Base-by-base conservation (phyloP, 2,113 vertebrate species). In the Dicerorhinus sumatrensis region DNA sequence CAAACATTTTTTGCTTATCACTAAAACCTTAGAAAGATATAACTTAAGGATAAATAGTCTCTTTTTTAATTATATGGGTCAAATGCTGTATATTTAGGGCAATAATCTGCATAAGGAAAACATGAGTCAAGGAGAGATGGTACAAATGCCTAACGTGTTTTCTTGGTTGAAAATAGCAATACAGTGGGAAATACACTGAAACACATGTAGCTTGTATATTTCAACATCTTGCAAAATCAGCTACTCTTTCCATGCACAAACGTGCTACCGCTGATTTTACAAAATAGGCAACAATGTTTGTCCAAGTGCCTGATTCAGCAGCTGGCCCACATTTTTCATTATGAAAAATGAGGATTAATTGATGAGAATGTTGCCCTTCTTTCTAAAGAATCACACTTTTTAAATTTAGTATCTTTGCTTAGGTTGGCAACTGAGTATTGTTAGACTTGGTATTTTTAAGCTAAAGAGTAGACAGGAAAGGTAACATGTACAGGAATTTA, bases 161-260 rank as follows among this genome's bases (percentile, higher is more conserved):
- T 89, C 88, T 81, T 88, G 56, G 60, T 96, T 90, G 92, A 96
- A 97, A 97, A 91, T 97, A 92, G 87, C 89, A 97, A 96, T 97
- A 92, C 65, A 84, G 89, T 94, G 80, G 79, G 87, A 96, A 89
- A 88, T 85, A 96, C 84, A 79, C 46, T 2, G 83, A 97, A 54
- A 93, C 97, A 97, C 95, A 85, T 97, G 97, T 95, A 93, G 87
- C 89, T 94, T 96, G 88, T 93, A 29, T 62, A 98, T 91, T 94
- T 86, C 86, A 96, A 39, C 92, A 98, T 98, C 97, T 97, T 98
- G 98, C 98, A 98, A 92, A 97, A 93, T 97, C 97, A 98, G 98
- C 98, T 97, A n/a, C 95, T 97, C 97, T 96, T 90, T 62, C 63
- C 60, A n/a, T 29, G 94, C 96, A 94, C 96, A 98, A 98, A 97